Evolutionary conservation across 2,113 vertebrate genomes (phyloP), one percentile per base, ranked within the genome.

Genomic region (Brachypteracias leptosomus): DNA sequence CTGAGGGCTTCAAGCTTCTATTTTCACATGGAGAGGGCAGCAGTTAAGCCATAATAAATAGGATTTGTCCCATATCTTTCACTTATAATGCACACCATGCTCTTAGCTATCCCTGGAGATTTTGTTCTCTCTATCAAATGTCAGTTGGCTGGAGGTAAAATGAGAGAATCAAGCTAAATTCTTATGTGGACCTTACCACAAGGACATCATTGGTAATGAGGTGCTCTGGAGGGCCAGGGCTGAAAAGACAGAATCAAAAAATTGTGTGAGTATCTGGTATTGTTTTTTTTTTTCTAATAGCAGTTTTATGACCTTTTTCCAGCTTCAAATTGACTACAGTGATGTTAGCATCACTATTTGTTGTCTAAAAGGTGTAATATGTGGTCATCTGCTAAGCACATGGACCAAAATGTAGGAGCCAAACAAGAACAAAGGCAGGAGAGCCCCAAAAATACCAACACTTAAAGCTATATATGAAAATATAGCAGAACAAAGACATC

Each of bases 161-260:
- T 13, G 26, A 76, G 26, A 81, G 33, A 40, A 67, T 42, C 38
- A 90, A 86, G 71, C 13, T 52, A 79, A 83, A 84, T 54, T 65
- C 8, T 4, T 49, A 49, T 19, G 18, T 85, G 66, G 95, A 42
- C 25, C 96, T 98, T 98, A 99, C 98, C 98, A 98, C 97, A 54
- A 99, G 68, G 36, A 99, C 98, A 67, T 98, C 98, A 42, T 98
- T 99, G 58, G 98, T 98, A 88, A 97, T 40, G 73, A 98, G 96
- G 25, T 47, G 88, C 52, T 97, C 97, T 14, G 97, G 95, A 44
- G 95, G 90, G 29, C 73, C 93, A 71, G 94, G 67, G 46, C 99
- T 99, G 94, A 77, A 98, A 97, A 71, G 25, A 91, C 19, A 96
- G 38, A 95, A 95, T 49, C 4, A 81, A 88, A 52, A 52, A 38